Conservation (phyloP, 2,113 vertebrate species). For the Melozone crissalis region DNA sequence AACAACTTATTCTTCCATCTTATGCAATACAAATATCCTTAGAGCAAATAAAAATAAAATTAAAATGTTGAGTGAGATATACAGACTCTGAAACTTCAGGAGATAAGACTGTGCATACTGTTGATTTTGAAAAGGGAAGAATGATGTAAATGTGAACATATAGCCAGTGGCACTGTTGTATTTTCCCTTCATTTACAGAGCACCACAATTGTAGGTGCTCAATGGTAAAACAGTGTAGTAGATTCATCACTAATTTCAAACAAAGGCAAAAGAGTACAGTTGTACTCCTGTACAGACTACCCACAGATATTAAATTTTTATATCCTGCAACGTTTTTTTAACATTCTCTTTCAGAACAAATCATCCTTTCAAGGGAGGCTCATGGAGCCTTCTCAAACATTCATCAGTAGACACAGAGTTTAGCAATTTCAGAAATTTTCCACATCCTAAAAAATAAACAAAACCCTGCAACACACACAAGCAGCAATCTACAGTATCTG, state of each 20-base stretch:
- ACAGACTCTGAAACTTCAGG: neutral
- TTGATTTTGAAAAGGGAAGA: neutral
- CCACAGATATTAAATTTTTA: neutral
- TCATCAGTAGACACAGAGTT: neutral
- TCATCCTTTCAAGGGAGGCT: neutral
- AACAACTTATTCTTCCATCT: neutral
- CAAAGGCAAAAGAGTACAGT: neutral
- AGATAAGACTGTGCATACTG: fast-evolving
- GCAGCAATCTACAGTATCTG: neutral
- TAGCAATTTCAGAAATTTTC: neutral
- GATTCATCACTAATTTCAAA: neutral
- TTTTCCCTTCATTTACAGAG: neutral
- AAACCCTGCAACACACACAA: neutral
- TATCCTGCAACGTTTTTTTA: neutral
- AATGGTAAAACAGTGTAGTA: neutral
- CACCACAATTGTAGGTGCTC: neutral
- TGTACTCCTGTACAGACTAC: neutral
- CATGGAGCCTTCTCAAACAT: neutral
- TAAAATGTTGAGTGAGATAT: neutral
- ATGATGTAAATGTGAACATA: neutral
- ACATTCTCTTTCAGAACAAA: neutral
- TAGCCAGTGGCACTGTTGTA: neutral
- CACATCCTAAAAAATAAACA: neutral
- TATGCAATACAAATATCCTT: neutral
- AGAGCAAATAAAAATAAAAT: neutral